Percentiles rank a stretch among this genome's conserved stretches.
Conservation (phyloP, 2,797 vertebrate species). For the Poecilia gillii region DNA sequence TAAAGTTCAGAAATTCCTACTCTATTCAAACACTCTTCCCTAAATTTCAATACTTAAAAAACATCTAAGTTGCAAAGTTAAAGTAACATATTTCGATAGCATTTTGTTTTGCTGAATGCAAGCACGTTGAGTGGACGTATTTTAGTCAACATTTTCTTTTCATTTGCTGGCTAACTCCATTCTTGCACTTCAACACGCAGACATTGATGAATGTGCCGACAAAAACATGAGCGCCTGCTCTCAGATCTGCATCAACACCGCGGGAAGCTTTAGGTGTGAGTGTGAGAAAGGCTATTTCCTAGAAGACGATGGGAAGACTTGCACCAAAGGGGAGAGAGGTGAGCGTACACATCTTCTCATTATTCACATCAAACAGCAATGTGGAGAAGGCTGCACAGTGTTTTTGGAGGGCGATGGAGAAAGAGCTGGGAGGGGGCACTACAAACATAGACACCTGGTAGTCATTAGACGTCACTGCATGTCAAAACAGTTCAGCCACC, state of each 20-base stretch:
- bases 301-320: slow-evolving; percentile 89
- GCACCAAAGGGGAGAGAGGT: slow-evolving; percentile 91
- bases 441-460: slow-evolving; percentile 74
- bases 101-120: background rate
- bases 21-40: background rate
- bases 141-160: background rate
- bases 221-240: slow-evolving; percentile 87
- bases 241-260: slow-evolving; percentile 90
- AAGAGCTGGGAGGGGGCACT: slow-evolving; percentile 26
- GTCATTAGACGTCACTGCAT: slow-evolving; percentile 70
- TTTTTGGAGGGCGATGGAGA: slow-evolving; percentile 26
- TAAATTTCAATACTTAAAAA: background rate
- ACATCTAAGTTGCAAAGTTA: background rate
- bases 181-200: slow-evolving; percentile 67
- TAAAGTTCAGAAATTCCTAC: background rate
- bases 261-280: slow-evolving; percentile 93
- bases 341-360: slow-evolving; percentile 49
- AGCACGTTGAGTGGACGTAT: background rate
- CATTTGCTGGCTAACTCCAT: slow-evolving; percentile 3
- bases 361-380: slow-evolving; percentile 44
- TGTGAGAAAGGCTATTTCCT: slow-evolving; percentile 88
- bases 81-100: background rate
- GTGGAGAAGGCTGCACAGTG: slow-evolving; percentile 37
- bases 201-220: slow-evolving; percentile 90
- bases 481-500: slow-evolving; percentile 67